phyloP scores from a whole-genome alignment of 2,888 invertebrate genomes.

The Ornithoptera alexandrae region DNA sequence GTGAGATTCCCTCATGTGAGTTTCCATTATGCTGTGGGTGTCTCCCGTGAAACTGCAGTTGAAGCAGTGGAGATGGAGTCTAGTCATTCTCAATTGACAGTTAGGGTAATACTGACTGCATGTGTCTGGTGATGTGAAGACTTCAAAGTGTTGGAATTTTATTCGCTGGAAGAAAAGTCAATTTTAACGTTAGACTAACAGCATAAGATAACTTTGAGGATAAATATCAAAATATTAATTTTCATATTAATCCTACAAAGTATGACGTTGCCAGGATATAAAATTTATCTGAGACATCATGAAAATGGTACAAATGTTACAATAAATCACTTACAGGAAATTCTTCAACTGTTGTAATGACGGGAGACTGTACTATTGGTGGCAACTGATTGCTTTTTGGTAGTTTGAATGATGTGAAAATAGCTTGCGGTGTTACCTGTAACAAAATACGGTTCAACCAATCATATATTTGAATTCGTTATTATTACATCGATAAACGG shows the following conservation, averaged over 20 bases:
- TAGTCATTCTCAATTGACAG: slow-evolving; percentile 84
- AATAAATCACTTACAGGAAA: slow-evolving; percentile 63
- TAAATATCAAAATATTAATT: no score
- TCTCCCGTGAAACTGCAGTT: slow-evolving; percentile 93
- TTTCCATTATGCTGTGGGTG: slow-evolving; percentile 86
- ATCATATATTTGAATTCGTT: slow-evolving; percentile 22
- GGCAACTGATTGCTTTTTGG: slow-evolving; percentile 84
- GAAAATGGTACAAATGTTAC: slow-evolving; percentile 7
- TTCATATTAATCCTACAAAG: neutral
- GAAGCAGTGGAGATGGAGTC: slow-evolving; percentile 92
- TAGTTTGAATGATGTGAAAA: slow-evolving; percentile 95
- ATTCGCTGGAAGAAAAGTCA: slow-evolving; percentile 62
- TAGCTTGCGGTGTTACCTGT: slow-evolving; percentile 89
- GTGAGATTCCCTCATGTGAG: slow-evolving; percentile 93
- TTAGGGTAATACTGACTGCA: slow-evolving; percentile 85
- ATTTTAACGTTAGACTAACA: neutral
- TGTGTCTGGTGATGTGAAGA: slow-evolving; percentile 79
- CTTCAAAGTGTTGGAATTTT: slow-evolving; percentile 82
- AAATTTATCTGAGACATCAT: neutral
- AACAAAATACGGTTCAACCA: slow-evolving; percentile 15
- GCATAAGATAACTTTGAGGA: no score
- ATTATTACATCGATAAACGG: slow-evolving; percentile 1
- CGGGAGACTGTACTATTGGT: slow-evolving; percentile 63
- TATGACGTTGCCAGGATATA: neutral
- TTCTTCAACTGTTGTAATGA: slow-evolving; percentile 68